A percentile compares a stretch with the other conserved stretches of the same genome.
phyloP scores from a whole-genome alignment of 2,888 invertebrate species.

The Ectemnius lituratus region DNA sequence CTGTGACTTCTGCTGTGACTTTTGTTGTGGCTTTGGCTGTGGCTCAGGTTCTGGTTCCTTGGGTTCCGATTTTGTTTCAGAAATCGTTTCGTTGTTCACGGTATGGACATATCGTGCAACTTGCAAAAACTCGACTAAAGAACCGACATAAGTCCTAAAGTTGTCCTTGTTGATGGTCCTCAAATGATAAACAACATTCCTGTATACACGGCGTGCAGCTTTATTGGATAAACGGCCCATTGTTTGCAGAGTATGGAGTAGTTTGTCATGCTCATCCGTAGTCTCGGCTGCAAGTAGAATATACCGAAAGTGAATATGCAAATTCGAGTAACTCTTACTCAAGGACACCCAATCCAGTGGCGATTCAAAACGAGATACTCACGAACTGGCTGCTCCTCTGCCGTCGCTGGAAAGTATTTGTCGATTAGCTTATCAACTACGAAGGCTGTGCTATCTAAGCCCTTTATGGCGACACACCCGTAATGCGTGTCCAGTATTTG shows the following conservation, averaged over 20 bases:
- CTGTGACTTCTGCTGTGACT: too few species aligned
- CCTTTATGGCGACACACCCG: slow-evolving; percentile 83
- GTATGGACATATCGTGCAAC: slow-evolving; percentile 66
- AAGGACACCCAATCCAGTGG: too few species aligned
- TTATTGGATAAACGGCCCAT: slow-evolving; percentile 86
- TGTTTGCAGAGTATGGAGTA: slow-evolving; percentile 85
- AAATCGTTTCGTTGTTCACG: slow-evolving; percentile 51
- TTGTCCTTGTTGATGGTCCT: slow-evolving; percentile 73
- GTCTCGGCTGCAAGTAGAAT: slow-evolving; percentile 73
- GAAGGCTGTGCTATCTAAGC: slow-evolving; percentile 84
- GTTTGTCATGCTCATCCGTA: slow-evolving; percentile 82
- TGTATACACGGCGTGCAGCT: slow-evolving; percentile 85
- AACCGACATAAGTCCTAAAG: slow-evolving; percentile 66
- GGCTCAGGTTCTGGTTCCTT: too few species aligned
- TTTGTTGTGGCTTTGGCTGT: too few species aligned
- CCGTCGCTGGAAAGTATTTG: slow-evolving; percentile 83
- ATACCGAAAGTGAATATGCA: neutral
- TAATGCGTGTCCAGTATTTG: slow-evolving; percentile 84
- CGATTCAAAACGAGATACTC: neutral
- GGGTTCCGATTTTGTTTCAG: too few species aligned
- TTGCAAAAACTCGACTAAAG: slow-evolving; percentile 71
- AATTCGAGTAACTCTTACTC: too few species aligned
- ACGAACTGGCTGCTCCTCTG: slow-evolving; percentile 57
- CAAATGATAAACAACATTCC: slow-evolving; percentile 82
- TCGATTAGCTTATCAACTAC: slow-evolving; percentile 87